These are phyloP conservation scores for Halcyon badia DNA, from an alignment of 2,797 vertebrate species.

Conservation along the genomic window DNA sequence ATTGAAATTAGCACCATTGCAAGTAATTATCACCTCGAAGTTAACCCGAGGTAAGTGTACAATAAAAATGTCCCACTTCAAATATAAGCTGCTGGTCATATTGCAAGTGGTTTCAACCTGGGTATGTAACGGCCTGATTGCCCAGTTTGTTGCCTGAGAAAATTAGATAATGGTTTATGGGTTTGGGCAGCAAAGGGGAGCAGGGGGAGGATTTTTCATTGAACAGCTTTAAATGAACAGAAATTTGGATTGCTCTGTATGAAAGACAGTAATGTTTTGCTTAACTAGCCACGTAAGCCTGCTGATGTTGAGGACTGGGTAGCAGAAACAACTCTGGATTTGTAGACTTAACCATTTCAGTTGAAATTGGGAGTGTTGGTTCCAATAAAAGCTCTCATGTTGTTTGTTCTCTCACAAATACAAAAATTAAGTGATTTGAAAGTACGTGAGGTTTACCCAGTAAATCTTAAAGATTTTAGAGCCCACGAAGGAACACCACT, in stretches of 20 bases:
- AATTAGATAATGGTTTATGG: background rate
- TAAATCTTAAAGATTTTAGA: background rate
- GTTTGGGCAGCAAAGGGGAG: background rate
- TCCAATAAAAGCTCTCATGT: background rate
- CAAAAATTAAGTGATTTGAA: background rate
- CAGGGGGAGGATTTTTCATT: background rate
- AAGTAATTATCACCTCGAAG: slow-evolving; percentile 98
- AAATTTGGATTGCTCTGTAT: background rate
- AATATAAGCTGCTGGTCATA: background rate
- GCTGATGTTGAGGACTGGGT: background rate
- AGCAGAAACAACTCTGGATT: background rate
- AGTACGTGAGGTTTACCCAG: background rate
- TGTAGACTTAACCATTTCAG: background rate
- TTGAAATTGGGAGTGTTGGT: background rate
- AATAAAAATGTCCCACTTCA: background rate
- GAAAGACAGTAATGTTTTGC: background rate
- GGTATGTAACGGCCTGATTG: background rate
- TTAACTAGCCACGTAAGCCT: background rate
- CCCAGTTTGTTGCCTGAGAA: background rate
- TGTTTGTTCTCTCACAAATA: background rate
- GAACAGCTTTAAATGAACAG: background rate
- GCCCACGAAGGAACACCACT: fast-evolving
- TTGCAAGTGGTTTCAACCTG: background rate
- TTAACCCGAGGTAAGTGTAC: slow-evolving; percentile 91
- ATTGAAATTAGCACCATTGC: slow-evolving; percentile 98